These are phyloP conservation scores for Notechis scutatus DNA, from an alignment of 2,113 vertebrate genomes.

Conservation along the genomic window DNA sequence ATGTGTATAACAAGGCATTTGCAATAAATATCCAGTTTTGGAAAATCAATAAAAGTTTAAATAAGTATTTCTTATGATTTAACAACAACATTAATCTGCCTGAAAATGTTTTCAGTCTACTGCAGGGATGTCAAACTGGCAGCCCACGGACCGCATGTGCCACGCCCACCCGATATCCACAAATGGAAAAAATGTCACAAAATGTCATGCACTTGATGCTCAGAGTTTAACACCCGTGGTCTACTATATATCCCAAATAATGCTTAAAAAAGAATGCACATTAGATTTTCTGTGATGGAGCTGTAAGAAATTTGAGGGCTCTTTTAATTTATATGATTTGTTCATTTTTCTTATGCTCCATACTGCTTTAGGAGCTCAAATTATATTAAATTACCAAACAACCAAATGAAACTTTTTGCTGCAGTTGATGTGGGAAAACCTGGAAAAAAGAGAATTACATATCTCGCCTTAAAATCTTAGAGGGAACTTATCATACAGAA, in stretches of 20 bases:
- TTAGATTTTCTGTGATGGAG: background rate
- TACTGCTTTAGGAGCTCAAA: background rate
- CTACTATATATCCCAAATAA: background rate
- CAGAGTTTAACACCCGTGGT: too few species aligned
- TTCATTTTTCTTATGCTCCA: background rate
- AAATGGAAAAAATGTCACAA: too few species aligned
- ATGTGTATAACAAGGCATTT: background rate
- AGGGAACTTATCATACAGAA: background rate
- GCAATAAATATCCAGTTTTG: background rate
- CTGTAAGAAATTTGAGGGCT: background rate
- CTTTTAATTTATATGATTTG: background rate
- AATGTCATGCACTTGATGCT: too few species aligned
- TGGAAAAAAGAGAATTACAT: background rate
- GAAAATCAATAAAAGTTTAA: background rate
- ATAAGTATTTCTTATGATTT: background rate
- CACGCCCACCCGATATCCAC: too few species aligned
- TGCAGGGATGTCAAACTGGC: too few species aligned
- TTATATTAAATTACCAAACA: background rate
- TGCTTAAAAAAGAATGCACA: background rate
- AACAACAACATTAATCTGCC: background rate
- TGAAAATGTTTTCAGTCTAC: background rate
- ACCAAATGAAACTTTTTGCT: background rate
- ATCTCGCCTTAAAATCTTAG: background rate
- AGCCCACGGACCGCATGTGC: too few species aligned
- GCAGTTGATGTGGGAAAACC: background rate